Percentiles rank a stretch among this genome's conserved stretches.
These are phyloP conservation scores for Xylophagus ater DNA, from an alignment of 2,888 invertebrate genomes.

Conservation along the genomic window DNA sequence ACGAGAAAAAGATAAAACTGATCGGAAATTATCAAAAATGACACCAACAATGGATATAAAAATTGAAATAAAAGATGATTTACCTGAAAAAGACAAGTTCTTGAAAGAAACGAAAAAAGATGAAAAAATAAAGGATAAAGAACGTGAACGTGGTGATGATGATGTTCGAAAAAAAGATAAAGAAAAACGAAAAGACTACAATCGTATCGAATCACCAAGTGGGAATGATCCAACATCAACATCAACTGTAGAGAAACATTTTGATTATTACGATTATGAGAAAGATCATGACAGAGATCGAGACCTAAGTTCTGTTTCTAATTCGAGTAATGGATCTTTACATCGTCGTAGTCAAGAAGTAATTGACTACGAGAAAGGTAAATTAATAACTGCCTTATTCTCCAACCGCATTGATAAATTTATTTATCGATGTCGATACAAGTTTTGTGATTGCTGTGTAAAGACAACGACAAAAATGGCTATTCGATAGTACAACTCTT, in stretches of 20 bases:
- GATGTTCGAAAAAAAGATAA: constrained; percentile 40
- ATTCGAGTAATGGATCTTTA: constrained; percentile 43
- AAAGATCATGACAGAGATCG: constrained; percentile 49
- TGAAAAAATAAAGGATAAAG: constrained; percentile 18
- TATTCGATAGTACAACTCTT: too few relatives aligned
- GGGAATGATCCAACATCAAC: constrained; percentile 26
- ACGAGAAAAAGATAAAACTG: constrained; percentile 22
- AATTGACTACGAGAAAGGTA: constrained; percentile 51
- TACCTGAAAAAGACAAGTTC: constrained; percentile 28
- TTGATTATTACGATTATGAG: constrained; percentile 32
- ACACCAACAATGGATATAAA: constrained; percentile 9
- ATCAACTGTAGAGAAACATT: constrained; percentile 39
- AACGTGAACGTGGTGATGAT: constrained; percentile 16
- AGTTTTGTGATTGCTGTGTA: too few relatives aligned
- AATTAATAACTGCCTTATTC: too few relatives aligned
- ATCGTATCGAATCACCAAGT: constrained; percentile 26
- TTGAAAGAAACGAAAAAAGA: constrained; percentile 30
- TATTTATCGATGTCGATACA: too few relatives aligned
- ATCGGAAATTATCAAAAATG: constrained; percentile 17
- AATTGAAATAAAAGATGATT: constrained; percentile 25
- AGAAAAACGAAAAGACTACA: constrained; percentile 45
- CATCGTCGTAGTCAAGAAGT: constrained; percentile 46
- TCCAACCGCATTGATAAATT: too few relatives aligned
- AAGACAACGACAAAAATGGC: too few relatives aligned
- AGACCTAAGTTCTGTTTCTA: constrained; percentile 45